phyloP scores from a whole-genome alignment of 30 jellyfish, hydroid and myxozoan genomes.

The Phacellophora camtschatica region DNA sequence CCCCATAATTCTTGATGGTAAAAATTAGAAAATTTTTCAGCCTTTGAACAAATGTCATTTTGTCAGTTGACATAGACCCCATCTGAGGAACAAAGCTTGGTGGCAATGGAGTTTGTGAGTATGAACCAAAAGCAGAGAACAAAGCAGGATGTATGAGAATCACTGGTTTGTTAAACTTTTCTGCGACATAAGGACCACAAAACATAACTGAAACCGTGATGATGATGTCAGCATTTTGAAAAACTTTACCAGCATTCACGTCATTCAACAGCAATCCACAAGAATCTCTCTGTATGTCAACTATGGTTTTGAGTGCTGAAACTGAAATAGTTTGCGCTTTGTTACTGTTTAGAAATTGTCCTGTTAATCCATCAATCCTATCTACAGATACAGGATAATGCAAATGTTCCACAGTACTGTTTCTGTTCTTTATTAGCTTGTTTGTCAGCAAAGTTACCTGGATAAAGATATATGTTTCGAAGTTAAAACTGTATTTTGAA shows the following conservation, averaged over 20 bases:
- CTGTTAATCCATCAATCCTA: no score
- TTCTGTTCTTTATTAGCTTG: neutral
- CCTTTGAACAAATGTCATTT: conserved; percentile 43
- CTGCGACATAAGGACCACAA: conserved; percentile 25
- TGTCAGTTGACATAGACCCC: neutral
- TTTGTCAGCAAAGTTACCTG: conserved; percentile 51
- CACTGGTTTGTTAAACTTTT: conserved; percentile 21
- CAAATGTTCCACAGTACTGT: conserved; percentile 23
- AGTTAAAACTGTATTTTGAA: no score
- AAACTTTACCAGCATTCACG: neutral
- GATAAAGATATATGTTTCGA: no score
- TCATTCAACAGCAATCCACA: neutral
- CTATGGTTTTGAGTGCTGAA: no score
- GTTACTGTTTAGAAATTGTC: no score
- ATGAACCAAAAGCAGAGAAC: conserved; percentile 2
- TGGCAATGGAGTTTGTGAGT: conserved; percentile 21
- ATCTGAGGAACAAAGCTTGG: conserved; percentile 56
- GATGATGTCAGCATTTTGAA: conserved; percentile 22
- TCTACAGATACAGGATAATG: neutral
- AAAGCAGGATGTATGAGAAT: conserved; percentile 10
- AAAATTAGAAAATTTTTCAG: neutral
- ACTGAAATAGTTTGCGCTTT: no score
- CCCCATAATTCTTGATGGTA: neutral
- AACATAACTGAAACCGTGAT: neutral
- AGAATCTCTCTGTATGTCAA: no score